Evolutionary conservation across 2,113 vertebrate genomes (phyloP), one percentile per base, ranked within the genome.

Genomic region (Antidorcas marsupialis): DNA sequence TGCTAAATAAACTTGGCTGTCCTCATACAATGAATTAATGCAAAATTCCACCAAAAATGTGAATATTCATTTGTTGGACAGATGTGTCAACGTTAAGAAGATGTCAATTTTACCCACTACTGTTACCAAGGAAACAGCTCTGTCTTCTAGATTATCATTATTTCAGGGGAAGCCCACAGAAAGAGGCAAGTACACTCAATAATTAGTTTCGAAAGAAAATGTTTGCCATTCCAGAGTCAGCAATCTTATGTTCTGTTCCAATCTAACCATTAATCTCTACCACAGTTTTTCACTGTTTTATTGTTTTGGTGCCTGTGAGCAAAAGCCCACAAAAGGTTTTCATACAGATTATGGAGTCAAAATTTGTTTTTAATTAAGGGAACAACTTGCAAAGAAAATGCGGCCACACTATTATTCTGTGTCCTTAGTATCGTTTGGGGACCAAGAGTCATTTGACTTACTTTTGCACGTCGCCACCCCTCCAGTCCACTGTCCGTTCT

Each of bases 401-500:
- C 15, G 36, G 60, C 12, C 21, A 60, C 59, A 16, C 1, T 21
- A 16, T 36, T 57, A 71, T 60, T 36, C 43, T 50, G 60, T 33
- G 21, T 86, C 27, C 52, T 52, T 11, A 3, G 62, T 7, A 25
- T 30, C 1, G 11, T 45, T 59, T 62, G 0, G 7, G 39, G 28
- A 47, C 4, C 10, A 30, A 76, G 53, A n/a, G 36, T 10, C n/a
- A 33, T 50, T 7, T n/a, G 81, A 98, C 99, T 62, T 99, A 99
- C 99, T 99, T 98, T 97, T 99, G 99, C 99, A 99, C 5, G 94
- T 87, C 0, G 99, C 99, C 53, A 98, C 98, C 36, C 84, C 97
- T 97, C 99, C 99, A 86, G 99, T 99, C 99, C 99, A 99, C 2
- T 97, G 98, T 97, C 97, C 95, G 52, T 99, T 99, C 95, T 98